A percentile compares a stretch with the other conserved stretches of the same genome.
phyloP scores from a whole-genome alignment of 1,140 invertebrate species.

The Anadara kagoshimensis region DNA sequence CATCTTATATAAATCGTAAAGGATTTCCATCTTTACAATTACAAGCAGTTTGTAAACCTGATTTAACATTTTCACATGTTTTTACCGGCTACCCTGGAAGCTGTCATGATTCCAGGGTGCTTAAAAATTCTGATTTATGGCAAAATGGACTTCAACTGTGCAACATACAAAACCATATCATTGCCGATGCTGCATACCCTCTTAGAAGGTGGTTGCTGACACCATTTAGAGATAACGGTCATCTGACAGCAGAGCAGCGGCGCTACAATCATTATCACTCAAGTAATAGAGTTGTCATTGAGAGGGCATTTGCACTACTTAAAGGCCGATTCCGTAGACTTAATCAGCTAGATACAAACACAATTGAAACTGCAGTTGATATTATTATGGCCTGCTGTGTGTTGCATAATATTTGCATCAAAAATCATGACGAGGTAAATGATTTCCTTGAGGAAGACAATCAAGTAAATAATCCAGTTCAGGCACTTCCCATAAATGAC shows the following conservation, averaged over 20 bases:
- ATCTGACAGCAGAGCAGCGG: slow-evolving; percentile 50
- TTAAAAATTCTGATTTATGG: slow-evolving; percentile 47
- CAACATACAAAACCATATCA: slow-evolving; percentile 13
- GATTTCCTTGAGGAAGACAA: slow-evolving; percentile 8
- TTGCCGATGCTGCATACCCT: slow-evolving; percentile 47
- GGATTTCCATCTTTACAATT: slow-evolving; percentile 37
- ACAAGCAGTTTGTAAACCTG: slow-evolving; percentile 28
- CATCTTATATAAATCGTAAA: slow-evolving; percentile 36
- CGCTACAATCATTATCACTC: slow-evolving; percentile 59
- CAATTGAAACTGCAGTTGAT: slow-evolving; percentile 28
- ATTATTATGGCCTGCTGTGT: slow-evolving; percentile 27
- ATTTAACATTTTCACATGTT: slow-evolving; percentile 30
- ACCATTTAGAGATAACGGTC: slow-evolving; percentile 36
- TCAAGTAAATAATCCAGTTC: slow-evolving; percentile 9
- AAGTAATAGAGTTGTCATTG: slow-evolving; percentile 59
- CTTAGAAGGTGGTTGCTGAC: slow-evolving; percentile 36
- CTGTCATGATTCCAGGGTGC: slow-evolving; percentile 40
- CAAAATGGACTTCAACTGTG: slow-evolving; percentile 27
- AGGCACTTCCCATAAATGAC: neutral
- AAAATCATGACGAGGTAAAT: slow-evolving; percentile 23
- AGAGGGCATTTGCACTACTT: slow-evolving; percentile 39
- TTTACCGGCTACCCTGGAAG: slow-evolving; percentile 36
- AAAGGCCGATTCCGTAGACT: slow-evolving; percentile 31
- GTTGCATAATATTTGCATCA: slow-evolving; percentile 29
- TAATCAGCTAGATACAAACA: slow-evolving; percentile 7